Percentiles rank a stretch among this genome's conserved stretches.
phyloP scores from a whole-genome alignment of 2,797 vertebrate species.

The Macrochelys suwanniensis region DNA sequence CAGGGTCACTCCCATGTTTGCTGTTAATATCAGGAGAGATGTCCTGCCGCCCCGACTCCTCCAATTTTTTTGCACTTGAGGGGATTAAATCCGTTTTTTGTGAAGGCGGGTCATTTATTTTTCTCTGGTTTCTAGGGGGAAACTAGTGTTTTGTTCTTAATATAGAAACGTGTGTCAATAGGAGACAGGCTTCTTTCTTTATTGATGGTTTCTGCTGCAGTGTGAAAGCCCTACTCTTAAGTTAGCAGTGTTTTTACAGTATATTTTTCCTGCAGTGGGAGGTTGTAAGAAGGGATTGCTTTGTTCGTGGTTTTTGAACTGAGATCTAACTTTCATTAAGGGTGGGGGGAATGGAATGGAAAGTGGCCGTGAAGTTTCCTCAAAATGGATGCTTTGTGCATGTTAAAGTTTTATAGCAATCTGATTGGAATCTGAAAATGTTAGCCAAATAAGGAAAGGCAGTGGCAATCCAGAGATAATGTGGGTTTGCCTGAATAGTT shows the following conservation, averaged over 20 bases:
- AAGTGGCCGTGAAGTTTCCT: slow-evolving; percentile 76
- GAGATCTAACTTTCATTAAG: slow-evolving; percentile 52
- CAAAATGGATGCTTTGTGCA: slow-evolving; percentile 86
- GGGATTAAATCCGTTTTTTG: neutral
- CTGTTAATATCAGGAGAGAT: neutral
- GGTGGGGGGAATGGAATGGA: neutral
- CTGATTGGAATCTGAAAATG: slow-evolving; percentile 86
- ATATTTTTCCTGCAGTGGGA: neutral
- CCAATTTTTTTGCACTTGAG: neutral
- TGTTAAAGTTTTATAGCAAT: slow-evolving; percentile 85
- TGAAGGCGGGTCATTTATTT: neutral
- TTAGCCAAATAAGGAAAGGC: slow-evolving; percentile 90
- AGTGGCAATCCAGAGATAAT: slow-evolving; percentile 87
- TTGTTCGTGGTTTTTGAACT: slow-evolving; percentile 43
- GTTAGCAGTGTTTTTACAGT: neutral
- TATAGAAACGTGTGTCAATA: neutral
- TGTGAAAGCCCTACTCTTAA: slow-evolving; percentile 12
- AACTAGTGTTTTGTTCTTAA: slow-evolving; percentile 1
- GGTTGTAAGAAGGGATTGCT: neutral
- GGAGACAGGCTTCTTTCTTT: neutral
- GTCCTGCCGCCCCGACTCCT: neutral
- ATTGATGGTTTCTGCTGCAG: neutral
- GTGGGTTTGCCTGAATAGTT: slow-evolving; percentile 78
- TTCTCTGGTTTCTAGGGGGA: slow-evolving; percentile 11
- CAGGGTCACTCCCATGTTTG: neutral